Evolutionary conservation across 2,113 vertebrate species (phyloP), one percentile per base, ranked within the genome.

Genomic region (Oncorhynchus mykiss): DNA sequence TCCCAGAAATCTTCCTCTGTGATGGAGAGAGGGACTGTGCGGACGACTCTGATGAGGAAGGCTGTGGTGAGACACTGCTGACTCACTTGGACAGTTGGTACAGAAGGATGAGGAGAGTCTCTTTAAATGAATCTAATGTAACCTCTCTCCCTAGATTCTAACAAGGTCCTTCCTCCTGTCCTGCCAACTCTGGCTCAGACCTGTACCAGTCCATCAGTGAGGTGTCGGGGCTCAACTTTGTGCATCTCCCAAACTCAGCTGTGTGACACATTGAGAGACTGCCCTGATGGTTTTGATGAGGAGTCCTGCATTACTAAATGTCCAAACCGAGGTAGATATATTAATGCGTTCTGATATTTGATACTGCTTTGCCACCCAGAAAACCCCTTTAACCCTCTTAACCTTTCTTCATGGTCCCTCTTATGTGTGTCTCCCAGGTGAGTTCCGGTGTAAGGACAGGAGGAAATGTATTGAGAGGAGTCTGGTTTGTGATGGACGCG

Each of bases 231-330:
- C 0, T 91, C 91, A n/a, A 78, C 88, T 0, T 83, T 84, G 67
- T 97, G 95, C 0, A 81, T 97, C 62, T 83, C 90, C 57, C 87
- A 72, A 1, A 90, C 85, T 11, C 93, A 93, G 24, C 27, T 95
- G 64, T 96, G 96, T n/a, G 88, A 97, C 2, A 94, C 95, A 0
- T 86, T 78, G 11, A 80, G 73, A 9, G 96, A 97, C 88, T 96
- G 96, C 67, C 83, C 82, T 0, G 95, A 96, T 66, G 94, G 95
- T 8, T 96, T 91, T 3, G 95, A 97, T 72, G 96, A 97, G 79
- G 82, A 90, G 0, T 84, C 85, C 29, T 97, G 95, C 0, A 20
- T 89, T 27, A 83, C 73, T 57, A 81, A 79, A 72, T 98, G 96
- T 29, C 86, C 82, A 13, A 84, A 78, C 0, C 82, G 84, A 86